Conservation (phyloP, 2,888 invertebrate genomes). For the Erannis defoliaria region DNA sequence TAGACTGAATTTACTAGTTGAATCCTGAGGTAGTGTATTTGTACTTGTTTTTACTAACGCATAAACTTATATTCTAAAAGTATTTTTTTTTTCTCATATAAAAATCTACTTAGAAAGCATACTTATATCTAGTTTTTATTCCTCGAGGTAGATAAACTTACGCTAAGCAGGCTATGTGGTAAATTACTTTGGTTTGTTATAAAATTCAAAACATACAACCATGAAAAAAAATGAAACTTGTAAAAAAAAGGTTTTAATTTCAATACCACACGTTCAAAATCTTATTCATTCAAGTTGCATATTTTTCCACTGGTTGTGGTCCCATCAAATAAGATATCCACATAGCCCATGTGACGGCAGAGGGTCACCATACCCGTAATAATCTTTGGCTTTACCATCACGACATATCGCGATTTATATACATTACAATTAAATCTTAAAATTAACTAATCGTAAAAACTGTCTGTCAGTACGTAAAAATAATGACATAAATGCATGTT, state of each 20-base stretch:
- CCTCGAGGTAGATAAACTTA: constrained; percentile 86
- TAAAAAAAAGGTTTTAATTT: background rate
- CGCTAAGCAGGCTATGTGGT: constrained; percentile 63
- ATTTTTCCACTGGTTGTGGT: constrained; percentile 17
- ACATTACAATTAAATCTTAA: constrained; percentile 65
- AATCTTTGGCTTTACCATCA: constrained; percentile 87
- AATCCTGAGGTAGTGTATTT: constrained; percentile 87
- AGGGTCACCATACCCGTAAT: constrained; percentile 87
- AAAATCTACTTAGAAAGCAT: constrained; percentile 83
- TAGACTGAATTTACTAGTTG: constrained; percentile 60
- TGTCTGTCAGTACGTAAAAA: constrained; percentile 64
- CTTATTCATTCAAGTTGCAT: background rate
- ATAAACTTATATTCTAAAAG: constrained; percentile 69
- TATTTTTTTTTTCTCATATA: constrained; percentile 80
- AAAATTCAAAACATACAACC: constrained; percentile 18
- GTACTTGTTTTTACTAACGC: constrained; percentile 80
- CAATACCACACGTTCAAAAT: background rate
- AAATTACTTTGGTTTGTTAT: constrained; percentile 58
- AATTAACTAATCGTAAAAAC: constrained; percentile 61
- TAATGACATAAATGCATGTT: constrained; percentile 66
- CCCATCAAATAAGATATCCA: constrained; percentile 59
- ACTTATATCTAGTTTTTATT: constrained; percentile 78
- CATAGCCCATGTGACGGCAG: constrained; percentile 83
- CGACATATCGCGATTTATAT: constrained; percentile 84
- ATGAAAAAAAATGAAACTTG: background rate